Base-by-base conservation (phyloP, 2,113 vertebrate genomes). In the Ginglymostoma cirratum region DNA sequence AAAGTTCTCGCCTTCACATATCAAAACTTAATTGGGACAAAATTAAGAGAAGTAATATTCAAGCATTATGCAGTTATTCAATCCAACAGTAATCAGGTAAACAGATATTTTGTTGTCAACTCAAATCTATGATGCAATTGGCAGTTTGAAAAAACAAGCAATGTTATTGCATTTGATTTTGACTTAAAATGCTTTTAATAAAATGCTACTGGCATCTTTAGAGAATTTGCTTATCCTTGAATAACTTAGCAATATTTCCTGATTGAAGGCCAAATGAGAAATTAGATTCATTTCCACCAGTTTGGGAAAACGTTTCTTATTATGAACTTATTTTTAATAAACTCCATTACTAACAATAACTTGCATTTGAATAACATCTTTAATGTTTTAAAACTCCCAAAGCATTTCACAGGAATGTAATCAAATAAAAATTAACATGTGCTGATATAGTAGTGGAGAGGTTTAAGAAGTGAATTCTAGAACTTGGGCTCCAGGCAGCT, bases 11-110 rank as follows among this genome's bases (percentile, higher is more conserved):
- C 55, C 17, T 21, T 93, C 90, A 67, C 34, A 30, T 30, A 27
- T 34, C 89, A 48, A 87, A 78, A 34, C 27, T 87, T 87, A 87
- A 87, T 87, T 87, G 85, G 85, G 42, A 48, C 85, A 52, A 87
- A 87, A 45, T 48, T 27, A 24, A 14, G 17, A n/a, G 30, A 93
- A 93, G 0, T 6, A 93, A 93, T 66, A 48, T 67, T 19, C 19
- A 93, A 93, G 65, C 55, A n/a, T 6, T 61, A 61, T 61, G 55
- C 55, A 61, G 55, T 10, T 61, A 87, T 27, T 48, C 27, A 93
- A 87, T 27, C 15, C 52, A 93, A 93, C 34, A 23, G 21, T 66
- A 93, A 5, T 93, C 30, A 5, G 61, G 23, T 61, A 24, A 90
- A 27, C 21, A 89, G 45, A 89, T 90, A 52, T 14, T 90, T 34